These are phyloP conservation scores for Pectinophora gossypiella DNA, from an alignment of 1,140 invertebrate genomes.

Conservation along the genomic window DNA sequence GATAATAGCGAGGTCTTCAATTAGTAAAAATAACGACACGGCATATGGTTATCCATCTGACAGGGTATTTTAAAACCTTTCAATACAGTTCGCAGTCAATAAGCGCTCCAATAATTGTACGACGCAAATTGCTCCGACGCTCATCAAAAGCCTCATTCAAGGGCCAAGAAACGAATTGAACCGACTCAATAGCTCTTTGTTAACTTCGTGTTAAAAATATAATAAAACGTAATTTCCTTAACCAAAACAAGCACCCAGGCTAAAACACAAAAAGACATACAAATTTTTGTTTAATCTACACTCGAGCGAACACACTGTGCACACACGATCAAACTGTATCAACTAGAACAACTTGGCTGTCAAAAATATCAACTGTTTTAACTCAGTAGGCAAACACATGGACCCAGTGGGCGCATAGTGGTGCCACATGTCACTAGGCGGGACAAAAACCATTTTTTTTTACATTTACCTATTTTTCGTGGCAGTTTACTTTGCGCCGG, in stretches of 20 bases:
- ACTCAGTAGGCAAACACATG: constrained; percentile 20
- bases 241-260: not conserved
- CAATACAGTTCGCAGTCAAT: not conserved
- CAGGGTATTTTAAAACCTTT: constrained; percentile 20
- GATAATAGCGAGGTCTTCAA: too few species aligned
- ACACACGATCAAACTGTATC: not conserved
- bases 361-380: not conserved
- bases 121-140: constrained; percentile 23
- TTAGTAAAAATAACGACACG: too few species aligned
- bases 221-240: not conserved
- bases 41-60: constrained; percentile 6
- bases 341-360: not conserved
- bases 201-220: not conserved
- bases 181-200: constrained; percentile 4
- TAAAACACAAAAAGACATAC: too few species aligned
- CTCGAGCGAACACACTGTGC: not conserved
- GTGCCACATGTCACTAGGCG: constrained; percentile 29
- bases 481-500: constrained; percentile 39
- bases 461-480: constrained; percentile 27
- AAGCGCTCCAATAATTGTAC: constrained; percentile 18
- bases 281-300: not conserved
- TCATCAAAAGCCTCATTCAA: constrained; percentile 30
- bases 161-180: constrained; percentile 28
- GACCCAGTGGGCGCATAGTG: constrained; percentile 18
- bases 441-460: constrained; percentile 27